Base-by-base conservation (phyloP, 2,113 vertebrate genomes). In the Neodontobutis hainanensis region DNA sequence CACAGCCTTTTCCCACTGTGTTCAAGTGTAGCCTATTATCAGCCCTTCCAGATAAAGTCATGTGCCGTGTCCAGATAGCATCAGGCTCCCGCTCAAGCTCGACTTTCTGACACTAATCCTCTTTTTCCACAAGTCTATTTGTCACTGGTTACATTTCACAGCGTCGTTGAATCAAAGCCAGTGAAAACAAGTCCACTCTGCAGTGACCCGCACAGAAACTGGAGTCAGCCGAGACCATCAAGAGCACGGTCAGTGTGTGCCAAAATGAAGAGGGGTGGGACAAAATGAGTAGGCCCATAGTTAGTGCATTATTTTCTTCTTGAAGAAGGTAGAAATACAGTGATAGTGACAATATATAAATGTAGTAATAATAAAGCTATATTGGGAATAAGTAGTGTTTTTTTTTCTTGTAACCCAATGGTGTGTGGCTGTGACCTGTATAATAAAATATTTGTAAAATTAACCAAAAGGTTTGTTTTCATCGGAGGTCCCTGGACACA, bases 41-140 rank as follows among this genome's bases (percentile, higher is more conserved):
- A 44, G 32, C 60, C 45, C 44, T 5, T 42, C 10, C 36, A 40
- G 50, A 69, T 55, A 46, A 72, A 56, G 70, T 52, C 15, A 58
- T 70, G 81, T 79, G 50, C 44, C 61, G 12, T 11, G 11, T 49
- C 7, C 35, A 58, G 70, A 84, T 70, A 60, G 43, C 68, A 77
- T 70, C 59, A 40, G 51, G 15, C 43, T 40, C 36, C 35, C 15
- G 11, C 48, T 71, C 55, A 43, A 61, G 47, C 47, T 5, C 61
- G 69, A 66, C 56, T 58, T 12, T 16, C 42, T 27, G 44, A 61
- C 61, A 38, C 47, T 77, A 75, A 80, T 71, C 71, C 68, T 61
- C 49, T 68, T 63, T 69, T 59, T 48, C 27, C 15, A 51, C 38
- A 40, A 27, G 19, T 27, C 19, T 27, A 27, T 27, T 27, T 83